Evolutionary conservation across 30 jellyfish, hydroid and myxozoan genomes (phyloP).

Genomic region (Chironex yamaguchii): DNA sequence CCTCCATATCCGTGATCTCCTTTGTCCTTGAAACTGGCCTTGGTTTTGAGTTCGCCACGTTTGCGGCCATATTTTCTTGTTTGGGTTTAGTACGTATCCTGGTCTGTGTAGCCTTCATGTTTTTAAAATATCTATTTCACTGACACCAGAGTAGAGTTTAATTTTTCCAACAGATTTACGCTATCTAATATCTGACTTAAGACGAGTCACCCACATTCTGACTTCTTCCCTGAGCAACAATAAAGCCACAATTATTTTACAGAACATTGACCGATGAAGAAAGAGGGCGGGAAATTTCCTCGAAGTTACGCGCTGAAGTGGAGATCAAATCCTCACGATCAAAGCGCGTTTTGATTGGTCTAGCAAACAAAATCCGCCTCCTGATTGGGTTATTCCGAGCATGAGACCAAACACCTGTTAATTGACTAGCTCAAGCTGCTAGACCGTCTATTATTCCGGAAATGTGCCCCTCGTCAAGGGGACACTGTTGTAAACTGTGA

Average conservation of each 20-base stretch:
- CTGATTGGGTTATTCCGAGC: not conserved
- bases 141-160: too few relatives aligned
- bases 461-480: too few relatives aligned
- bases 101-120: not conserved
- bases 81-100: not conserved
- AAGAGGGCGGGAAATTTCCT: not conserved
- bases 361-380: not conserved
- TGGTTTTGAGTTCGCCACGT: not conserved
- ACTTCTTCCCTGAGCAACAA: not conserved
- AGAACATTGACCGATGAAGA: too few relatives aligned
- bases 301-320: not conserved
- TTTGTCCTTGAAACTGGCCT: not conserved
- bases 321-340: not conserved
- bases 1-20: not conserved
- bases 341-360: not conserved
- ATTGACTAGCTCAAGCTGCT: not conserved
- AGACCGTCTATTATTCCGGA: not conserved
- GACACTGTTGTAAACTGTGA: too few relatives aligned
- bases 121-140: too few relatives aligned
- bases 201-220: not conserved
- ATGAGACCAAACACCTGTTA: slow-evolving; percentile 1
- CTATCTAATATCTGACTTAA: not conserved
- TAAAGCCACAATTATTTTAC: not conserved
- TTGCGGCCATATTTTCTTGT: not conserved
- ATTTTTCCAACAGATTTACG: too few relatives aligned